Conservation (phyloP, 2,113 vertebrate genomes). For the Sardina pilchardus region DNA sequence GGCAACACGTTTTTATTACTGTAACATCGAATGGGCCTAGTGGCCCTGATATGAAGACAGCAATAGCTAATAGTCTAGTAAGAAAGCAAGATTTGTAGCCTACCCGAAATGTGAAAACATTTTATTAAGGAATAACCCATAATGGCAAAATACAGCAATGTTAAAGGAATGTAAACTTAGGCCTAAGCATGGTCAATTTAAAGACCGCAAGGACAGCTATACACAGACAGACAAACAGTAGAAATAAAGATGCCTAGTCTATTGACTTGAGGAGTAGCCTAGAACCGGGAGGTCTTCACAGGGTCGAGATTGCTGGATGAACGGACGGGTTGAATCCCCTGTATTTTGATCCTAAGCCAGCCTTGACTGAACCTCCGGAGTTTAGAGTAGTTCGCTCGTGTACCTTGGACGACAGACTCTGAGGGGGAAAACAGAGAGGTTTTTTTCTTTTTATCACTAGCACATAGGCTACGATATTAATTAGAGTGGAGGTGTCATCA, state of each 20-base stretch:
- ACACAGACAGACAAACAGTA: neutral
- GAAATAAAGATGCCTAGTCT: neutral
- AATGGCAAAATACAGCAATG: neutral
- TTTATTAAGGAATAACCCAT: neutral
- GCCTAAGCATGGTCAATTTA: neutral
- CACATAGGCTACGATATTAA: too few species aligned
- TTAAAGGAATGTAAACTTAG: neutral
- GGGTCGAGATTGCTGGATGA: neutral
- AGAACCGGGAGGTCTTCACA: neutral
- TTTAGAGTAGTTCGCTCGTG: constrained; percentile 63
- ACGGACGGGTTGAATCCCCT: constrained; percentile 54
- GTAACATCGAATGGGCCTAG: too few species aligned
- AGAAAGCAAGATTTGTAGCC: neutral
- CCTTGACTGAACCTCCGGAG: constrained; percentile 67
- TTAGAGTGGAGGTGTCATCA: too few species aligned
- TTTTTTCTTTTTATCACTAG: too few species aligned
- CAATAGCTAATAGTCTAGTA: too few species aligned
- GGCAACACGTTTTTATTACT: too few species aligned
- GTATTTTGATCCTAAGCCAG: constrained; percentile 68
- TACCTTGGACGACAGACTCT: constrained; percentile 76
- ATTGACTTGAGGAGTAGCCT: neutral
- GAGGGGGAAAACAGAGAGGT: constrained; percentile 35
- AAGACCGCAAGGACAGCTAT: too few species aligned
- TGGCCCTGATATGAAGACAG: too few species aligned
- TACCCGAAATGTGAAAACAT: neutral